Conservation (phyloP, 2,888 invertebrate species). For the Acanthosepion pharaonis region DNA sequence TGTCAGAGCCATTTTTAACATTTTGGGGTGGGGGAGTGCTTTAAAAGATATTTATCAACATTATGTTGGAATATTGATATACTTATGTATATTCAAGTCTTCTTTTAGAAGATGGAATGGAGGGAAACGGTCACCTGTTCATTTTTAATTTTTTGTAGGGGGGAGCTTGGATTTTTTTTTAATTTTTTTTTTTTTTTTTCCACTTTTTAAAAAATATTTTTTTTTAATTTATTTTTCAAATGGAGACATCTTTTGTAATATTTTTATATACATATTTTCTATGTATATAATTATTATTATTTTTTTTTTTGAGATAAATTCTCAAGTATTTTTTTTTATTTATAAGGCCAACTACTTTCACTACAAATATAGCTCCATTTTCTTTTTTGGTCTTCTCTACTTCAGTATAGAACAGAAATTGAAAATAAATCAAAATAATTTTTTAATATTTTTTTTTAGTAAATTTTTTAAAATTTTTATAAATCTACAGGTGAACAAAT, state of each 20-base stretch:
- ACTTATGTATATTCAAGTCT: background rate
- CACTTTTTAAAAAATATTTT: too few species aligned
- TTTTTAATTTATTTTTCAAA: background rate
- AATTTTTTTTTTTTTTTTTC: background rate
- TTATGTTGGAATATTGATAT: background rate
- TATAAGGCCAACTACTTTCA: background rate
- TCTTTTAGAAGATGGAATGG: background rate
- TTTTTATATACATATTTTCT: slow-evolving; percentile 33
- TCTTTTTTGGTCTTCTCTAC: background rate
- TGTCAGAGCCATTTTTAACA: background rate
- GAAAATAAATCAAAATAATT: background rate
- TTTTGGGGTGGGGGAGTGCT: background rate
- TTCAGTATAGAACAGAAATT: background rate
- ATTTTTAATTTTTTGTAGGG: background rate
- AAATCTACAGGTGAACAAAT: background rate
- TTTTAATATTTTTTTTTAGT: background rate
- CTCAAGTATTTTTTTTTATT: background rate
- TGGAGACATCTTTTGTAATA: background rate
- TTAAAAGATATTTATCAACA: background rate
- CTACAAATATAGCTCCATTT: background rate
- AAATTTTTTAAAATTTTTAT: background rate
- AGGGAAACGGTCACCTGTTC: slow-evolving; percentile 5
- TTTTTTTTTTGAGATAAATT: background rate
- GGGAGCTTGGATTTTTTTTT: background rate
- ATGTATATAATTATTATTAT: background rate